A percentile compares a stretch with the other conserved stretches of the same genome.
Conservation (phyloP, 1,140 invertebrate species). For the Meloidogyne exigua region DNA sequence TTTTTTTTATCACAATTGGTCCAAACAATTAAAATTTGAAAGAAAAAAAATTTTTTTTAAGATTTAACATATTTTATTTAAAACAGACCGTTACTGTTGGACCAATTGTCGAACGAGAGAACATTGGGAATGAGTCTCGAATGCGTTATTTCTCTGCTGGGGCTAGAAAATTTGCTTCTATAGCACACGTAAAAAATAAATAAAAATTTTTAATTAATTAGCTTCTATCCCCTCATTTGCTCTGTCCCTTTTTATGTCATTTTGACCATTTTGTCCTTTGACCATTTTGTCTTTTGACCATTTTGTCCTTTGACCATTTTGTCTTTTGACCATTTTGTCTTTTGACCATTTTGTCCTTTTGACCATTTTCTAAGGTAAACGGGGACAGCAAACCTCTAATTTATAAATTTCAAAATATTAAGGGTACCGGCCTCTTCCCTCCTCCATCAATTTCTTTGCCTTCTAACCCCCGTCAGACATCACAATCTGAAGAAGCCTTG, state of each 20-base stretch:
- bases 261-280: too few species aligned
- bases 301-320: too few species aligned
- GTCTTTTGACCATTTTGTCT: too few species aligned
- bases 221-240: too few species aligned
- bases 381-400: too few species aligned
- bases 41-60: slow-evolving; percentile 14
- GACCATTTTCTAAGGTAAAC: too few species aligned
- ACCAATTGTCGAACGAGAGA: slow-evolving; percentile 30
- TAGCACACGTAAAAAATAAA: slow-evolving; percentile 12
- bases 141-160: slow-evolving; percentile 25
- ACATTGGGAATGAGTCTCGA: slow-evolving; percentile 5
- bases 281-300: too few species aligned
- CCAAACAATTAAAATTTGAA: not conserved
- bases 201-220: not conserved
- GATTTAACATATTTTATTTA: not conserved
- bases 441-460: slow-evolving; percentile 5
- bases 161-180: slow-evolving; percentile 17
- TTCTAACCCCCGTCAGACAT: not conserved
- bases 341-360: too few species aligned
- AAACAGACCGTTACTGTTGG: slow-evolving; percentile 25
- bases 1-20: slow-evolving; percentile 8
- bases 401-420: not conserved
- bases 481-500: slow-evolving; percentile 15
- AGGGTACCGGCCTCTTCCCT: slow-evolving; percentile 21
- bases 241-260: too few species aligned